phyloP scores from a whole-genome alignment of 1,140 invertebrate genomes.

The Drosophila bifasciata region DNA sequence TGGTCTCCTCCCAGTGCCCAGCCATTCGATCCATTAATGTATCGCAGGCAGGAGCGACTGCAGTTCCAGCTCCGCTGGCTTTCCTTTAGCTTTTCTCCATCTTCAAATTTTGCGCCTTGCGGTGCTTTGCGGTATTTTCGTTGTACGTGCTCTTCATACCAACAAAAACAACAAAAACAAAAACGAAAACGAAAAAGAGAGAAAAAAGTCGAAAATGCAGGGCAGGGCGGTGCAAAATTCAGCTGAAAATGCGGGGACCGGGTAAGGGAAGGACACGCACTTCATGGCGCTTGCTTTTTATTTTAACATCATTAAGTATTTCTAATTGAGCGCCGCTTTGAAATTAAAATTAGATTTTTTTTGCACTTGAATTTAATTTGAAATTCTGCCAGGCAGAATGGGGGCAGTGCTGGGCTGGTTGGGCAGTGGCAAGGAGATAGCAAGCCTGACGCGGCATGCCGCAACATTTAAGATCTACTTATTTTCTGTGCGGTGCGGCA shows the following conservation, averaged over 20 bases:
- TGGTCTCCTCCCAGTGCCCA: too few species aligned
- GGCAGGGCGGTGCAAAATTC: slow-evolving; percentile 39
- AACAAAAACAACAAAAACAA: too few species aligned
- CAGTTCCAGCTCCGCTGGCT: slow-evolving; percentile 13
- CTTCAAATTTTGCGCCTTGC: slow-evolving; percentile 45
- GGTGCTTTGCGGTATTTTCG: slow-evolving; percentile 59
- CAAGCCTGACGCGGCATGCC: slow-evolving; percentile 18
- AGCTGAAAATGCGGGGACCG: slow-evolving; percentile 34
- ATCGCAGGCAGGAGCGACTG: slow-evolving; percentile 4
- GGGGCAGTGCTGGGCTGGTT: background rate
- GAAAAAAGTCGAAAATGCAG: slow-evolving; percentile 15
- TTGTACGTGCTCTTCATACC: slow-evolving; percentile 66
- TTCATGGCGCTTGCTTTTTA: slow-evolving; percentile 66
- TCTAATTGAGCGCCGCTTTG: slow-evolving; percentile 67
- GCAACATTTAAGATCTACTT: slow-evolving; percentile 45
- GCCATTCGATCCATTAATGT: slow-evolving; percentile 11
- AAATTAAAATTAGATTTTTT: slow-evolving; percentile 67
- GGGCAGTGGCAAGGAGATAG: background rate
- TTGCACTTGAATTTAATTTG: slow-evolving; percentile 65
- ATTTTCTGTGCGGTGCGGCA: slow-evolving; percentile 15
- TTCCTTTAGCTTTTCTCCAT: slow-evolving; percentile 20
- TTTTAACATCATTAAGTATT: slow-evolving; percentile 71
- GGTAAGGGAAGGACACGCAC: slow-evolving; percentile 34
- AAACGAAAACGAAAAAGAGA: background rate
- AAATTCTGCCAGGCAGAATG: slow-evolving; percentile 22